Base-by-base conservation (phyloP, 2,888 invertebrate genomes). In the Ferdinandea cuprea region DNA sequence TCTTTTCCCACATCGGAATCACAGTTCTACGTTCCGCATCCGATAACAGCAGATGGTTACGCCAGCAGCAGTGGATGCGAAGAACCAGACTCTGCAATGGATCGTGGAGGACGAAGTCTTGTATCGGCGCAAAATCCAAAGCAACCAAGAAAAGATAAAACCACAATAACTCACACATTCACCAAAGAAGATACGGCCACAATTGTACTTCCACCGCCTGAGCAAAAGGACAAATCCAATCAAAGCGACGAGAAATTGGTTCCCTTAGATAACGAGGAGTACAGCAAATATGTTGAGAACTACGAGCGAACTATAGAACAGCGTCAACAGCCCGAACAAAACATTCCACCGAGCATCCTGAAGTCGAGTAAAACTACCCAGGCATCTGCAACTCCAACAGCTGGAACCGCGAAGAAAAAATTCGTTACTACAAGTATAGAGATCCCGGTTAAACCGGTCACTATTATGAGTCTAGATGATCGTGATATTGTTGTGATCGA, bases 401-500 rank as follows among this genome's bases (percentile, higher is more conserved):
- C 48, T 59, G 25, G 46, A 19, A 69, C 54, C 25, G 77, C 40
- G 9, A 84, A 74, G 15, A 78, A 77, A 37, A 81, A 74, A 61
- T 25, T 46, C 21, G 17, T 58, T 42, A 37, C 54, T 9, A 71
- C 50, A 0, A 66, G 37, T n/a, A 54, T 65, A 19, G 80, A 84
- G 44, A 35, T 56, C 35, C 68, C 58, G 11, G 85, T 86, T 13
- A 87, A 87, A 66, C 86, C 87, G n/a, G 85, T 86, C 11, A 83
- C 87, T 8, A 86, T 87, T 37, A 85, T 88, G 87, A 88, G 87
- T 54, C 78, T 87, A 21, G 88, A 88, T 66, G 88, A 88, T 83
- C 87, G 87, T 48, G 90, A 90, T 74, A 88, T 89, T 56, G 86
- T 89, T 69, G 87, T 89, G 2, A 90, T 90, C 71, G 88, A 89